A percentile compares a stretch with the other conserved stretches of the same genome.
phyloP scores from a whole-genome alignment of 2,888 invertebrate species.

The Argyresthia albistria region DNA sequence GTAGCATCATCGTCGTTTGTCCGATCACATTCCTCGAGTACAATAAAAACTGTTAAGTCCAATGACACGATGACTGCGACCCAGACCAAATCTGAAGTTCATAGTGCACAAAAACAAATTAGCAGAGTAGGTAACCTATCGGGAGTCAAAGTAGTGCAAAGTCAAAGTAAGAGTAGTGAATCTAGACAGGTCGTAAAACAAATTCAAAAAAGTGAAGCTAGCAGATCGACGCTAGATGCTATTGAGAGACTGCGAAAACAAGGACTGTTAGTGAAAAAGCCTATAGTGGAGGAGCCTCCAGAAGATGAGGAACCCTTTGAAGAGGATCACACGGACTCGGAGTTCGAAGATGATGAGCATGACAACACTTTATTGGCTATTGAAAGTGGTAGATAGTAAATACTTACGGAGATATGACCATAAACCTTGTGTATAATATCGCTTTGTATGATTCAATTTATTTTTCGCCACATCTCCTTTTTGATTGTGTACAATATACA shows the following conservation, averaged over 20 bases:
- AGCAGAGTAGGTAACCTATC: constrained; percentile 38
- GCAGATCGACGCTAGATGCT: constrained; percentile 45
- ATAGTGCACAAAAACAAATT: constrained; percentile 38
- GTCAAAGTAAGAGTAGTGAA: constrained; percentile 31
- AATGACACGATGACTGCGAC: constrained; percentile 37
- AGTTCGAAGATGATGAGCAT: constrained; percentile 25
- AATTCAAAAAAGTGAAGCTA: constrained; percentile 38
- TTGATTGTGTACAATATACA: too few species aligned
- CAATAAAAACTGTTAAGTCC: constrained; percentile 40
- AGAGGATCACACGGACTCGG: constrained; percentile 14
- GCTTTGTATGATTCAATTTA: too few species aligned
- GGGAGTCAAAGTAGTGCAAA: constrained; percentile 35
- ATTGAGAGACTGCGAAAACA: constrained; percentile 57
- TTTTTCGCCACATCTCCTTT: too few species aligned
- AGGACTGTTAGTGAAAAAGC: constrained; percentile 57
- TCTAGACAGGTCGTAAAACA: constrained; percentile 35
- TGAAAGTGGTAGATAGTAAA: background rate
- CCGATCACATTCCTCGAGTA: constrained; percentile 35
- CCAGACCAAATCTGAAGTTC: constrained; percentile 43
- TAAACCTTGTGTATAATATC: too few species aligned
- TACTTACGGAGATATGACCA: too few species aligned
- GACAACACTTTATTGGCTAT: constrained; percentile 17
- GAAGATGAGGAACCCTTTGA: constrained; percentile 11
- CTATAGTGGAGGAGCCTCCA: constrained; percentile 38
- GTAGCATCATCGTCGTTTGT: constrained; percentile 34